Conservation (phyloP, 2,113 vertebrate genomes). For the Tragelaphus imberbis region DNA sequence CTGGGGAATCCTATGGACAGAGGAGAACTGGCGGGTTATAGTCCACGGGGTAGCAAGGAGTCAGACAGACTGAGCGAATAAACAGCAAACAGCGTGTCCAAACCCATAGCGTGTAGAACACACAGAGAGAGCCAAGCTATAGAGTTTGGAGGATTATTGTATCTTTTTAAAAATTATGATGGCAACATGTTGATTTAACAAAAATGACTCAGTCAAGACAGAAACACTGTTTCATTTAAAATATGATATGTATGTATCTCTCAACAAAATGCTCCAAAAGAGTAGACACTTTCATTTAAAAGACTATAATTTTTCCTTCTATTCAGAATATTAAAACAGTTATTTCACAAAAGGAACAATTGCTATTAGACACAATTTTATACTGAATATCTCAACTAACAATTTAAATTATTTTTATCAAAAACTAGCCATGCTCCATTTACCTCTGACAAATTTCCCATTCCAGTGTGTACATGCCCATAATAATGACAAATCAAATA, state of each 20-base stretch:
- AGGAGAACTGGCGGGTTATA: neutral
- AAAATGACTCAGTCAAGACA: neutral
- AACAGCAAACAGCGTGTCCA: neutral
- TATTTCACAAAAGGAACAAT: neutral
- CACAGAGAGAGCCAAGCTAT: neutral
- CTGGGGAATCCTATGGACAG: neutral
- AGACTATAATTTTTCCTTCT: neutral
- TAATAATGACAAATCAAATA: neutral
- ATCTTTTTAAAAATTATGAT: neutral
- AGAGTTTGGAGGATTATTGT: neutral
- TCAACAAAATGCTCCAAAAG: neutral
- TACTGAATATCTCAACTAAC: neutral
- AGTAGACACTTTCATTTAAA: neutral
- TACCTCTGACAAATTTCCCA: neutral
- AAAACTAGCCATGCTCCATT: neutral
- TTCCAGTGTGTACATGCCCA: neutral
- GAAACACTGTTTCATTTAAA: neutral
- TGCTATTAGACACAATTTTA: neutral
- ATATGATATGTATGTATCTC: neutral
- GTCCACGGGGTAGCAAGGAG: neutral
- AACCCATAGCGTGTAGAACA: accelerated
- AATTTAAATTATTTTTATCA: neutral
- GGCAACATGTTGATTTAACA: neutral
- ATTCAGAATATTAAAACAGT: neutral
- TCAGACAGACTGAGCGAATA: accelerated